These are phyloP conservation scores for Rugalucina vietnamica DNA, from an alignment of 2,888 invertebrate genomes.

Conservation along the genomic window DNA sequence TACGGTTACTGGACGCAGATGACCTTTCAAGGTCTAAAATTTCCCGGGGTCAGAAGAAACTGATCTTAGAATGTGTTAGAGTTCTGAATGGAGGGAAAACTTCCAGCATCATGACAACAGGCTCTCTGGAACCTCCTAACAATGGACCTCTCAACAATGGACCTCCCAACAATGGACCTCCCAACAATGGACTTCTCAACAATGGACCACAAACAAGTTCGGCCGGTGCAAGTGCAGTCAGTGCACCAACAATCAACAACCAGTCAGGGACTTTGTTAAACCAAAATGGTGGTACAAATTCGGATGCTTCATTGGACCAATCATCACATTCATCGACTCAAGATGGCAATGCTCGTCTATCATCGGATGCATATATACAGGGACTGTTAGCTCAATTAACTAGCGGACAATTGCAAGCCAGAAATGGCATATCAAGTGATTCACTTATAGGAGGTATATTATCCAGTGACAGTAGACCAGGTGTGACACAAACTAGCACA, in stretches of 20 bases:
- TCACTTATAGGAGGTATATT: background rate
- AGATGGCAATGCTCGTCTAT: background rate
- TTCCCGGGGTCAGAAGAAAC: background rate
- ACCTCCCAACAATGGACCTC: too few species aligned
- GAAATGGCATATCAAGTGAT: background rate
- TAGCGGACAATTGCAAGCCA: constrained; percentile 3
- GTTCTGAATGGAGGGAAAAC: background rate
- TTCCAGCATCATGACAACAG: too few species aligned
- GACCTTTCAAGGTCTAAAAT: background rate
- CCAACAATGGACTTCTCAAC: too few species aligned
- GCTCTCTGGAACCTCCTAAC: too few species aligned
- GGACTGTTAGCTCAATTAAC: background rate
- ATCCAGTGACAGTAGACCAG: background rate
- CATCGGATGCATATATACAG: background rate
- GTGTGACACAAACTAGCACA: background rate
- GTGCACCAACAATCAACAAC: background rate
- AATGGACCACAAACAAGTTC: background rate
- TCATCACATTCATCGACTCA: background rate
- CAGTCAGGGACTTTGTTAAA: too few species aligned
- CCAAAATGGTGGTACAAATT: background rate
- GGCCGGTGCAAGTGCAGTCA: background rate
- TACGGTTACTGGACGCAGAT: background rate
- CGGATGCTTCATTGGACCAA: background rate
- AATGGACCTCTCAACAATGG: too few species aligned
- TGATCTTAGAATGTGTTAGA: background rate